Conservation (phyloP, 2,113 vertebrate species). For the Perognathus longimembris region DNA sequence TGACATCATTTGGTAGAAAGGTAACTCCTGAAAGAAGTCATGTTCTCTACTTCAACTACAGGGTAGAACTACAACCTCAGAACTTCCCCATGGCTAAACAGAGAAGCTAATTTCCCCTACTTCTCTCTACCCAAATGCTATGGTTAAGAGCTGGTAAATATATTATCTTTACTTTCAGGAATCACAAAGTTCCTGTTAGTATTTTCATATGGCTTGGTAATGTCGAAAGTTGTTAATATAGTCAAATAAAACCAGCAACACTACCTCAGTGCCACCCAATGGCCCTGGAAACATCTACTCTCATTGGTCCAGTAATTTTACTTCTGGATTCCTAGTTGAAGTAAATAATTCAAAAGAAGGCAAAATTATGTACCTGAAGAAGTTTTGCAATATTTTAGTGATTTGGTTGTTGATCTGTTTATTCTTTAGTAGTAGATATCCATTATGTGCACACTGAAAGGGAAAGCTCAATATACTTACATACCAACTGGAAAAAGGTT, state of each 20-base stretch:
- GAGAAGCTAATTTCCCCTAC: not conserved
- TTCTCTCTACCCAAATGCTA: not conserved
- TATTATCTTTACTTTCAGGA: not conserved
- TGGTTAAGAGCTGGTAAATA: not conserved
- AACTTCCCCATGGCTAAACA: not conserved
- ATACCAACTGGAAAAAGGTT: not conserved
- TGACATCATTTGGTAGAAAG: not conserved
- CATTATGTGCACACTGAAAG: not conserved
- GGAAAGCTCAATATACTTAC: not conserved
- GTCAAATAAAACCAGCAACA: conserved; percentile 49
- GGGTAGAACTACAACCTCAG: not conserved
- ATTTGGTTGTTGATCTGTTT: not conserved
- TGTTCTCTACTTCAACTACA: conserved; percentile 8
- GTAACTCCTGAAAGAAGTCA: not conserved
- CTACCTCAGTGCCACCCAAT: not conserved
- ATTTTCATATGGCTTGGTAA: not conserved
- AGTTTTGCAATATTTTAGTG: not conserved
- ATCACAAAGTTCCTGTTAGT: not conserved
- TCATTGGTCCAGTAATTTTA: conserved; percentile 39
- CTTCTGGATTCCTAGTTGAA: conserved; percentile 40
- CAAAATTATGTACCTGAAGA: conserved; percentile 1
- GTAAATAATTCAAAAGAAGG: conserved; percentile 16
- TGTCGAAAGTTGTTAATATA: conserved; percentile 40
- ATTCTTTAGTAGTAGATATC: not conserved
- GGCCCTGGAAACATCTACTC: not conserved